Evolutionary conservation across 2,888 invertebrate genomes (phyloP).

Genomic region (Mermis nigrescens): DNA sequence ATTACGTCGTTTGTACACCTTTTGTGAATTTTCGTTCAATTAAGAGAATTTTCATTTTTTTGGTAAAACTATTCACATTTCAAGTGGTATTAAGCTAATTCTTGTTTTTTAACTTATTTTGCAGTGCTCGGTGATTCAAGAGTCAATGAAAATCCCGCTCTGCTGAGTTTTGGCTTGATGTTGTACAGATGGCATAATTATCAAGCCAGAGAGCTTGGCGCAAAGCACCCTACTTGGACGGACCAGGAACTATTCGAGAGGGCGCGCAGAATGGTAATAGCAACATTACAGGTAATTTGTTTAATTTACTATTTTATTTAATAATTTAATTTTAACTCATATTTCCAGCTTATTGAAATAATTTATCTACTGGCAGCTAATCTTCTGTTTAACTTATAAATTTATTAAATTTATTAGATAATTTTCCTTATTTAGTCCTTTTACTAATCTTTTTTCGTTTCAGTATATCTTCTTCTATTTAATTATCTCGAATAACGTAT

Average conservation of each 20-base stretch:
- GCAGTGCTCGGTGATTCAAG: constrained; percentile 82
- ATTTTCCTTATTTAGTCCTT: too few species aligned
- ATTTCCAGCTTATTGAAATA: not conserved
- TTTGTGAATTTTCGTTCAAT: too few species aligned
- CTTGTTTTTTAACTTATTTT: constrained; percentile 18
- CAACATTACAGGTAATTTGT: constrained; percentile 67
- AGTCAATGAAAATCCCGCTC: constrained; percentile 87
- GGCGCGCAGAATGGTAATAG: constrained; percentile 69
- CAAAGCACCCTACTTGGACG: constrained; percentile 61
- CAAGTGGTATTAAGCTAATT: not conserved
- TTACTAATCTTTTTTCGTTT: too few species aligned
- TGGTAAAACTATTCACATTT: constrained; percentile 2
- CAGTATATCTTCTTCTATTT: too few species aligned
- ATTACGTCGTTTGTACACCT: not conserved
- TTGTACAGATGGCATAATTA: constrained; percentile 91
- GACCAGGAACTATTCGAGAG: constrained; percentile 85
- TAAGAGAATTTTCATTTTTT: too few species aligned
- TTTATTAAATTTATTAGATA: constrained; percentile 5
- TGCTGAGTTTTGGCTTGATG: constrained; percentile 73
- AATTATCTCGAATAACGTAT: too few species aligned
- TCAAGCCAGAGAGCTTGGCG: constrained; percentile 57
- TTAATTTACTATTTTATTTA: too few species aligned
- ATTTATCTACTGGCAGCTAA: not conserved
- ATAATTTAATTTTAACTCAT: not conserved
- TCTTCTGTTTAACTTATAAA: not conserved